Conservation (phyloP, 1,140 invertebrate genomes). For the Yoshiicerus persimilis region DNA sequence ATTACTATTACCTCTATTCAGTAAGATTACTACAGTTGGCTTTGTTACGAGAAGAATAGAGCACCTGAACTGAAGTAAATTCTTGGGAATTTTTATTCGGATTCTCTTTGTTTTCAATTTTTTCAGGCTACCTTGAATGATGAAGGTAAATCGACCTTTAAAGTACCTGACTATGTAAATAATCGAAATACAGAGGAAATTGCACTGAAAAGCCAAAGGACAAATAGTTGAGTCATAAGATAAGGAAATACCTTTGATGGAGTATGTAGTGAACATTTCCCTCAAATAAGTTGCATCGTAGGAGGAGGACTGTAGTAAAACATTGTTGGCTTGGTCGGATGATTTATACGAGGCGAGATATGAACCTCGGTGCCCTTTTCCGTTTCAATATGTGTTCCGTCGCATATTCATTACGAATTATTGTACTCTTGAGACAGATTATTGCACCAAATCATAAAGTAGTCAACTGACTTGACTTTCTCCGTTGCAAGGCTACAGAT, state of each 20-base stretch:
- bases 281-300: not conserved
- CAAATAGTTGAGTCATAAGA: not conserved
- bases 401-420: conserved; percentile 57
- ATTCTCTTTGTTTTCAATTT: not conserved
- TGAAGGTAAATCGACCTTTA: too few species aligned
- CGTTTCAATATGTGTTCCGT: conserved; percentile 53
- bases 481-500: not conserved
- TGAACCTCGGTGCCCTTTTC: conserved; percentile 38
- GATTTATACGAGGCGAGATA: conserved; percentile 44
- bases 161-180: not conserved
- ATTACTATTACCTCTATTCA: not conserved
- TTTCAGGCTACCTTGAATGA: not conserved
- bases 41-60: too few species aligned
- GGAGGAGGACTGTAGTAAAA: not conserved
- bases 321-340: conserved; percentile 8
- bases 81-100: not conserved
- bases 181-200: not conserved
- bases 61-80: not conserved
- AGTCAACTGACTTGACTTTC: conserved; percentile 11
- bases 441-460: conserved; percentile 51
- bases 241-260: not conserved
- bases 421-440: conserved; percentile 51
- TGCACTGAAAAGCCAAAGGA: not conserved
- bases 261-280: not conserved
- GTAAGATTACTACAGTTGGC: not conserved